phyloP scores from a whole-genome alignment of 1,140 invertebrate species.

The Littorina saxatilis region DNA sequence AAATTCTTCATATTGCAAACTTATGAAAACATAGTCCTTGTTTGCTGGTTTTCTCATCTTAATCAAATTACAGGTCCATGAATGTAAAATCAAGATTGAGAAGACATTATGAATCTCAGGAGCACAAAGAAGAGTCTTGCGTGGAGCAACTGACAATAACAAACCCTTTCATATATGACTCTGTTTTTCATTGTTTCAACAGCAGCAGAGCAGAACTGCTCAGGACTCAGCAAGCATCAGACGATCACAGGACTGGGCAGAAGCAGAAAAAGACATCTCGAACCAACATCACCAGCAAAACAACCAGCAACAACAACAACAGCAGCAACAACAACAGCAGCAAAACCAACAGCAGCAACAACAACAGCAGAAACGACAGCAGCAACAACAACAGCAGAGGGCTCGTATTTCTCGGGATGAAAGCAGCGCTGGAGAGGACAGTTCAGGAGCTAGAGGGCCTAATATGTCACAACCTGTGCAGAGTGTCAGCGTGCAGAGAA shows the following conservation, averaged over 20 bases:
- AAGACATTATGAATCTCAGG: no score
- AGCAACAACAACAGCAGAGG: background rate
- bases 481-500: constrained; percentile 7
- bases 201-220: background rate
- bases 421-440: constrained; percentile 4
- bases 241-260: constrained; percentile 34
- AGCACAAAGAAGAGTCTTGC: no score
- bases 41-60: no score
- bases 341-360: no score
- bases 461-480: constrained; percentile 25
- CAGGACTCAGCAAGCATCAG: background rate
- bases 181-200: no score
- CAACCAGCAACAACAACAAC: constrained; percentile 29
- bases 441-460: background rate
- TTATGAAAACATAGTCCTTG: no score
- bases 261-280: constrained; percentile 41
- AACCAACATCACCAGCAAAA: constrained; percentile 38
- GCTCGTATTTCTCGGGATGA: background rate
- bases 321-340: no score
- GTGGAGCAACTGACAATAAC: no score
- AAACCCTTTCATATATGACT: no score
- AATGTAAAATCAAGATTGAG: no score
- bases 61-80: no score
- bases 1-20: no score
- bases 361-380: constrained; percentile 23